Evolutionary conservation across 2,797 vertebrate genomes (phyloP).

Genomic region (Serranus cabrilla): DNA sequence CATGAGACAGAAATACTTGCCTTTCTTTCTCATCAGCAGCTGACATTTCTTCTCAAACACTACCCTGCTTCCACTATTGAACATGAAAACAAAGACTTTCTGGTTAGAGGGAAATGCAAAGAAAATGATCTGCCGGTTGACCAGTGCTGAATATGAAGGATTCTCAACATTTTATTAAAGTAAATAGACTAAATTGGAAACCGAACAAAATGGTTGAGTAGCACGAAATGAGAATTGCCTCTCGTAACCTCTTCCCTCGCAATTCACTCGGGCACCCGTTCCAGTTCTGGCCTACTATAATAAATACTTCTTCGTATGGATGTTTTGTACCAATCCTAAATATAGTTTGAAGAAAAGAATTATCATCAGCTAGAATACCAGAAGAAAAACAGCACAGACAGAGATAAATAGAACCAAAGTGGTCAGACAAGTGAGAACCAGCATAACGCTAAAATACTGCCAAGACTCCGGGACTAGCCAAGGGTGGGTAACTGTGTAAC

Average conservation of each 20-base stretch:
- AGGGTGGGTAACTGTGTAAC: constrained; percentile 60
- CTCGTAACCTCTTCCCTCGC: constrained; percentile 16
- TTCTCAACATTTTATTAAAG: constrained; percentile 15
- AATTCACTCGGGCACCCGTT: constrained; percentile 11
- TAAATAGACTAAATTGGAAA: constrained; percentile 23
- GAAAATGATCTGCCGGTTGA: neutral
- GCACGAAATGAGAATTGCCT: constrained; percentile 24
- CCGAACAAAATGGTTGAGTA: neutral
- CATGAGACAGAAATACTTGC: constrained; percentile 35
- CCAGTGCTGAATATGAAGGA: neutral
- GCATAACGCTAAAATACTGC: constrained; percentile 52
- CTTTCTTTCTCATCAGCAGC: constrained; percentile 27
- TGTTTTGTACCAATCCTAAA: constrained; percentile 26
- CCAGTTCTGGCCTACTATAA: neutral
- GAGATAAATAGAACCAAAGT: constrained; percentile 73
- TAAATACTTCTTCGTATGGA: constrained; percentile 18
- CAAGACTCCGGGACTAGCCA: constrained; percentile 58
- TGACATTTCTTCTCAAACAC: constrained; percentile 21
- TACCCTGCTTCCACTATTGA: constrained; percentile 11
- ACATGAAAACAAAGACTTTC: constrained; percentile 7
- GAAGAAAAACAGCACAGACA: constrained; percentile 46
- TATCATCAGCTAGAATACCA: constrained; percentile 21
- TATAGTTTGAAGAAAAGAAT: constrained; percentile 33
- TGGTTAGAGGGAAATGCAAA: constrained; percentile 8
- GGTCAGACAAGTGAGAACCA: constrained; percentile 55